Conservation (phyloP, 2,797 vertebrate species). For the Phoeniculus purpureus region DNA sequence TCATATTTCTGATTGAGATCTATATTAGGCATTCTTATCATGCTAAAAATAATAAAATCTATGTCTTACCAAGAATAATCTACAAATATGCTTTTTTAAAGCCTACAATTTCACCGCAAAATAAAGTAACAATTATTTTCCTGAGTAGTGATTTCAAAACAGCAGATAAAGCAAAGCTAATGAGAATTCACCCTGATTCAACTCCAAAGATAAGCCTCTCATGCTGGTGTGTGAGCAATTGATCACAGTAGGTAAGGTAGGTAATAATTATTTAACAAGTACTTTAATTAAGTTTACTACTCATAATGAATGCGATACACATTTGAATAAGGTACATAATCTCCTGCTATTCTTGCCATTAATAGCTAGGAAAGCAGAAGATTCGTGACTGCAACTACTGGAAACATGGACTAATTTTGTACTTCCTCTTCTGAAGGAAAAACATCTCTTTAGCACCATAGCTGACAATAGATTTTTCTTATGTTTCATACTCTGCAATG, state of each 20-base stretch:
- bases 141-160: neutral
- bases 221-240: constrained; percentile 14
- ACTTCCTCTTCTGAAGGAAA: constrained; percentile 24
- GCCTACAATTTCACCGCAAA: neutral
- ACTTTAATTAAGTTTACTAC: constrained; percentile 18
- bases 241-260: constrained; percentile 23
- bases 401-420: constrained; percentile 8
- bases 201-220: constrained; percentile 8
- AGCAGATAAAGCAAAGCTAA: neutral
- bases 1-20: neutral
- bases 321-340: constrained; percentile 35
- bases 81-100: neutral
- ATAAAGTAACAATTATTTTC: neutral
- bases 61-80: neutral
- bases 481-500: neutral
- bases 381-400: neutral
- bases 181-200: neutral
- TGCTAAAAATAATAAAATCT: neutral
- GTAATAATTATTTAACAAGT: neutral
- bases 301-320: constrained; percentile 4
- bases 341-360: neutral
- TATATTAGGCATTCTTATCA: neutral
- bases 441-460: neutral
- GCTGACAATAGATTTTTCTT: neutral
- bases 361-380: neutral